Base-by-base conservation (phyloP, 2,888 invertebrate species). In the Tricholauxania praeusta region DNA sequence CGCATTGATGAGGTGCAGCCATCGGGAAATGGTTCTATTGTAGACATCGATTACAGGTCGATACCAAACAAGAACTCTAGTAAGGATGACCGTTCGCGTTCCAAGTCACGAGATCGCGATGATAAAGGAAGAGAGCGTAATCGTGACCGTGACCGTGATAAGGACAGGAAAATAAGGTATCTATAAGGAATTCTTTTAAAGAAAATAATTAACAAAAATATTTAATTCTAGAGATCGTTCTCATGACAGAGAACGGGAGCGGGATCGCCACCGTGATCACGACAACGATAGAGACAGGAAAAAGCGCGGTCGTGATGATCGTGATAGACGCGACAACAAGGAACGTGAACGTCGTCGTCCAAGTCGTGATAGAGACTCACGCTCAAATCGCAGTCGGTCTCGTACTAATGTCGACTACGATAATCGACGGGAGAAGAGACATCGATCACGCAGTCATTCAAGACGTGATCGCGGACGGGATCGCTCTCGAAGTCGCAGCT, bases 361-460 rank as follows among this genome's bases (percentile, higher is more conserved):
- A 17, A 7, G 22, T 0, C 78, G 89, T 81, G 73, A 87, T 84
- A 78, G 89, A 82, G 76, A 89, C 82, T 80, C 90, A 75, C 83
- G 89, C 89, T 88, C 85, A 88, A 89, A 87, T 88, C 89, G 91
- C 88, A 81, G 85, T 82, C 77, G 83, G 82, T 82, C 86, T 3
- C 82, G 83, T 15, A 77, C 88, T 82, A 80, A 88, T 81, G 78
- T 88, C 79, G 84, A 84, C 14, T 78, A 79, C 28, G 85, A 85
- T 5, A 77, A 81, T 17, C 80, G 72, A 69, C 80, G 84, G 39
- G 39, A 39, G 10, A 39, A 39, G 0, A 77, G 82, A 15, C 78
- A 81, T n/a, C 83, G 86, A 12, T 80, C 85, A 0, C 79, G 80
- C 5, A 83, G 84, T 57, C 82, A 81, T n/a, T 74, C 73, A 76